Evolutionary conservation across 2,888 invertebrate genomes (phyloP).

Genomic region (Cantharis rustica): DNA sequence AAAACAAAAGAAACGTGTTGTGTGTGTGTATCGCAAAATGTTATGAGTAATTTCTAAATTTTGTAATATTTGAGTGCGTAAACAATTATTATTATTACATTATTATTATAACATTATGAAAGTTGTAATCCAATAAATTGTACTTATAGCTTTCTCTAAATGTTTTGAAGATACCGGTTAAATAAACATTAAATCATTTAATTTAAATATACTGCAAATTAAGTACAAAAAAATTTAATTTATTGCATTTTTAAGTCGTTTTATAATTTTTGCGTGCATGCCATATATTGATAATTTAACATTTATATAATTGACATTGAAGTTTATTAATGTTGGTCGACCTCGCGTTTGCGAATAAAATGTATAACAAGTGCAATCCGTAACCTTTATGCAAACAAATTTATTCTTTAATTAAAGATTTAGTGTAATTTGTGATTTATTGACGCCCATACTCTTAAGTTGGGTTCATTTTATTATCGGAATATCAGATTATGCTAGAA

Average conservation of each 20-base stretch:
- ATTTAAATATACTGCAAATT: neutral
- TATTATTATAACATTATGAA: neutral
- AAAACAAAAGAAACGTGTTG: neutral
- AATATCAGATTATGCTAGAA: neutral
- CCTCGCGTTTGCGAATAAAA: neutral
- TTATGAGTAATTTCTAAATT: neutral
- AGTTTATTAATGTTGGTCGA: neutral
- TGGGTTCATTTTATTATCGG: neutral
- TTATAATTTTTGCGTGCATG: neutral
- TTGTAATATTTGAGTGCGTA: neutral
- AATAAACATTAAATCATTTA: neutral
- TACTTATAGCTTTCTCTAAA: neutral
- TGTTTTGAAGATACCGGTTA: neutral
- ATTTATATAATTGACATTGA: neutral
- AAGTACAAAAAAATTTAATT: neutral
- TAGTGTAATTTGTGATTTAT: neutral
- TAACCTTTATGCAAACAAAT: neutral
- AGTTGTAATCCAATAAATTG: neutral
- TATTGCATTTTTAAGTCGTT: neutral
- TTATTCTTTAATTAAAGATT: neutral
- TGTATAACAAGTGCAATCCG: neutral
- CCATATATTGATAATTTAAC: neutral
- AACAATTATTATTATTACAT: no score
- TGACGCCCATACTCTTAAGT: neutral
- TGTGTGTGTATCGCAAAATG: neutral